Percentiles rank a stretch among this genome's conserved stretches.
phyloP scores from a whole-genome alignment of 1,140 invertebrate genomes.

The Colletes gigas region DNA sequence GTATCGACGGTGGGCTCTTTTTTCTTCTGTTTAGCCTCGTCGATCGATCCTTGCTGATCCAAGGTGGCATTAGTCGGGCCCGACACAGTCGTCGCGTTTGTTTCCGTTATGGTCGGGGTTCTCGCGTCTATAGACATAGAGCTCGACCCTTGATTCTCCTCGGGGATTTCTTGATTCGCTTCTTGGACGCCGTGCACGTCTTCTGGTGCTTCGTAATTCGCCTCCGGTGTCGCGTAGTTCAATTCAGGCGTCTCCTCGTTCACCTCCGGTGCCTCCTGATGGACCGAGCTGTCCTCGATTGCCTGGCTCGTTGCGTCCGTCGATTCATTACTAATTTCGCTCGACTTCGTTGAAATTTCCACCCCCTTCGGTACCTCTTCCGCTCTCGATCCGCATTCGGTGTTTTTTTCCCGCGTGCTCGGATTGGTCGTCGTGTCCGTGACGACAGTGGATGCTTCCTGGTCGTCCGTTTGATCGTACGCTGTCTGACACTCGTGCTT shows the following conservation, averaged over 20 bases:
- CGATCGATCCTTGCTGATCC: background rate
- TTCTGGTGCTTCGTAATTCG: slow-evolving; percentile 68
- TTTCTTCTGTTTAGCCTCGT: slow-evolving; percentile 26
- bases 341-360: background rate
- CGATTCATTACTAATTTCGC: background rate
- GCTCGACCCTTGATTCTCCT: slow-evolving; percentile 33
- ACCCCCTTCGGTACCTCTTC: background rate
- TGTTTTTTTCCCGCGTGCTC: background rate
- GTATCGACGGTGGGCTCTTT: slow-evolving; percentile 68
- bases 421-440: background rate
- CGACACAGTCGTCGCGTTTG: background rate
- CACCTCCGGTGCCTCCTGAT: slow-evolving; percentile 67
- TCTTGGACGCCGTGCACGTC: slow-evolving; percentile 45
- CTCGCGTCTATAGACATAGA: background rate
- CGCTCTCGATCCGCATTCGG: background rate
- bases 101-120: background rate
- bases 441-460: background rate
- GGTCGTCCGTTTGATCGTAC: background rate
- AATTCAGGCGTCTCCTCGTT: slow-evolving; percentile 73
- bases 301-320: background rate
- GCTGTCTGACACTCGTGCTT: background rate
- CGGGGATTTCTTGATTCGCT: slow-evolving; percentile 38
- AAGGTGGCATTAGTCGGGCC: background rate
- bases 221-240: slow-evolving; percentile 73
- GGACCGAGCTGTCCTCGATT: background rate